Evolutionary conservation across 64 coral and sea anemone genomes (phyloP).

Genomic region (Porites lutea): DNA sequence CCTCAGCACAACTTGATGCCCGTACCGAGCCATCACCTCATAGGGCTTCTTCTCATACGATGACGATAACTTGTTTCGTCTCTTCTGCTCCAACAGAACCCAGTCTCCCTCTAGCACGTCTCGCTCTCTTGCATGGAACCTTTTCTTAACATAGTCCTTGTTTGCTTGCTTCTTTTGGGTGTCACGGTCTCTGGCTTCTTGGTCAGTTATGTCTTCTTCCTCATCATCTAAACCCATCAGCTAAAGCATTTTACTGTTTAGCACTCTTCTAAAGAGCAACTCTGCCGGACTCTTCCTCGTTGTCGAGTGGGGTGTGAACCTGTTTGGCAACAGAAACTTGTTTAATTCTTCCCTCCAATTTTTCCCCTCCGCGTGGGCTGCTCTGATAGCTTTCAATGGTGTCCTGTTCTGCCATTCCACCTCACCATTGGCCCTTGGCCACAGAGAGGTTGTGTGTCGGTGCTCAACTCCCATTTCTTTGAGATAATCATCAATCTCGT

Average conservation of each 20-base stretch:
- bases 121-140: neutral
- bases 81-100: too few relatives aligned
- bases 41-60: too few relatives aligned
- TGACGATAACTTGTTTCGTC: too few relatives aligned
- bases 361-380: too few relatives aligned
- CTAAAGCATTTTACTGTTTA: neutral
- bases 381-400: neutral
- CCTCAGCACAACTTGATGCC: too few relatives aligned
- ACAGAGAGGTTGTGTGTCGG: too few relatives aligned
- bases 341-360: constrained; percentile 18
- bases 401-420: neutral
- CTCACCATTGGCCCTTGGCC: neutral
- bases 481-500: too few relatives aligned
- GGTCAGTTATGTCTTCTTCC: neutral
- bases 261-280: neutral
- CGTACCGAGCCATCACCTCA: too few relatives aligned
- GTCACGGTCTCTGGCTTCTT: too few relatives aligned
- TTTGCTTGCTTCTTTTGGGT: too few relatives aligned
- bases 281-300: neutral
- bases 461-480: too few relatives aligned
- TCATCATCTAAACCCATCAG: neutral
- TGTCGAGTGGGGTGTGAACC: neutral
- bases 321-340: neutral
- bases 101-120: neutral
- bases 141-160: neutral